Evolutionary conservation across 2,888 invertebrate genomes (phyloP).

Genomic region (Hypomecis atomaria): DNA sequence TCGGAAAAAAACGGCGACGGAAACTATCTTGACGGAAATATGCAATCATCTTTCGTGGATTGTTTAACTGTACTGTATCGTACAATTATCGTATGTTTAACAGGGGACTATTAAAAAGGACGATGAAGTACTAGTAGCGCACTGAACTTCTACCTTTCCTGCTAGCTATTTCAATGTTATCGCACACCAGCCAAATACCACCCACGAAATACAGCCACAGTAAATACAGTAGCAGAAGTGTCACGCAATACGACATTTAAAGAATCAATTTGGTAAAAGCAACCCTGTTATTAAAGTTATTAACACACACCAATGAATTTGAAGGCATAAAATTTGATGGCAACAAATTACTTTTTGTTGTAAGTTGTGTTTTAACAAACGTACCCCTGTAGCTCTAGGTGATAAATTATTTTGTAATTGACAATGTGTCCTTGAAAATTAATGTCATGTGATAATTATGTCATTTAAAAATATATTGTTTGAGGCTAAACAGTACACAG

Average conservation of each 20-base stretch:
- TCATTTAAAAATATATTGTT: no score
- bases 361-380: neutral
- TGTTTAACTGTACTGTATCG: no score
- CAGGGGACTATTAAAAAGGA: no score
- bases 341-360: neutral
- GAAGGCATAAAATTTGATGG: constrained; percentile 16
- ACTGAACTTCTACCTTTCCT: no score
- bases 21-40: no score
- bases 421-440: no score
- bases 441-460: no score
- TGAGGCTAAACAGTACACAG: no score
- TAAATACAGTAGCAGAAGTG: constrained; percentile 6
- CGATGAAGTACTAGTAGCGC: no score
- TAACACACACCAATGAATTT: constrained; percentile 21
- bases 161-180: neutral
- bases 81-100: no score
- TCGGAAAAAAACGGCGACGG: no score
- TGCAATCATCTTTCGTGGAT: no score
- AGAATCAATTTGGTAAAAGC: constrained; percentile 29
- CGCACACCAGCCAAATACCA: neutral
- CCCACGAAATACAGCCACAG: neutral
- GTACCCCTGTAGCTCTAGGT: neutral
- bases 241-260: constrained; percentile 36
- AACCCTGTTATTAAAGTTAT: constrained; percentile 23
- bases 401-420: neutral